phyloP scores from a whole-genome alignment of 2,797 vertebrate genomes.

The Sebastes diaconus region DNA sequence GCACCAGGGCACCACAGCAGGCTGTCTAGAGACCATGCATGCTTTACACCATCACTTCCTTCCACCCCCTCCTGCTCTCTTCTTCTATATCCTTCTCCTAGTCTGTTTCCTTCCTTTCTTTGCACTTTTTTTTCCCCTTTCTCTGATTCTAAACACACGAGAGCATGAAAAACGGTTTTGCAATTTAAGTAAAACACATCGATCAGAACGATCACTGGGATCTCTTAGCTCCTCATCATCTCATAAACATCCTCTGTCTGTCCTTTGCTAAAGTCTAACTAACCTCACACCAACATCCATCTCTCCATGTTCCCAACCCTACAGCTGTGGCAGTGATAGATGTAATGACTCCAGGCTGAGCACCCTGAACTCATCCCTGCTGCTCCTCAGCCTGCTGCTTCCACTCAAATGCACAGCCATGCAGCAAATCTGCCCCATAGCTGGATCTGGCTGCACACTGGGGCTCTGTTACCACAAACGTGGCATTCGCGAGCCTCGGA shows the following conservation, averaged over 20 bases:
- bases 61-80: not conserved
- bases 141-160: too few species aligned
- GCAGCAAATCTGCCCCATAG: slow-evolving; percentile 65
- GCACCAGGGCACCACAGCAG: slow-evolving; percentile 39
- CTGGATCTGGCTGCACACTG: slow-evolving; percentile 56
- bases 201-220: not conserved
- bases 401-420: slow-evolving; percentile 69
- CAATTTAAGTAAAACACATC: too few species aligned
- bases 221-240: not conserved
- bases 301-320: slow-evolving; percentile 25
- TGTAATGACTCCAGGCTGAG: slow-evolving; percentile 62
- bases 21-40: slow-evolving; percentile 30
- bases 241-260: not conserved
- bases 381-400: slow-evolving; percentile 70
- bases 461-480: slow-evolving; percentile 45
- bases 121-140: not conserved
- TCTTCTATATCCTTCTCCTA: not conserved
- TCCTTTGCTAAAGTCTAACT: slow-evolving; percentile 27
- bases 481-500: slow-evolving; percentile 38
- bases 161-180: too few species aligned
- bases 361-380: slow-evolving; percentile 64
- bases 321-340: slow-evolving; percentile 61
- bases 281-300: slow-evolving; percentile 29
- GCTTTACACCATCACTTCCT: slow-evolving; percentile 45
- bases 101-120: slow-evolving; percentile 2